Evolutionary conservation across 2,888 invertebrate genomes (phyloP).

Genomic region (Deroplatys truncata): DNA sequence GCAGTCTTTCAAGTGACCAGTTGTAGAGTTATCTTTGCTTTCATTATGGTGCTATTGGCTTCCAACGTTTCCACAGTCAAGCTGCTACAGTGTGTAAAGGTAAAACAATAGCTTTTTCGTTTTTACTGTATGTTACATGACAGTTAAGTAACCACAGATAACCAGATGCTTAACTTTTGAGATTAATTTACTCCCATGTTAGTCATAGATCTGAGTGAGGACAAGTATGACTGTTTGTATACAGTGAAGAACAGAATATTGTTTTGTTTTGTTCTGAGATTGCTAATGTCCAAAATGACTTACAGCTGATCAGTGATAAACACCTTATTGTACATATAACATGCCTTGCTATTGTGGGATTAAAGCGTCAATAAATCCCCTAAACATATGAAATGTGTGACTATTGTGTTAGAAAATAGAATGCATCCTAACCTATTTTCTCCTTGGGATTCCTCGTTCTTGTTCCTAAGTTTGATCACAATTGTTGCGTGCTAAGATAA

Average conservation of each 20-base stretch:
- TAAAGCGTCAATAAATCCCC: conserved; percentile 28
- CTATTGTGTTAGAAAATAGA: neutral
- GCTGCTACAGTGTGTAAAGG: conserved; percentile 11
- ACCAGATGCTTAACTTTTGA: neutral
- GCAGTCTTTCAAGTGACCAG: neutral
- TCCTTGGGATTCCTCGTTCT: neutral
- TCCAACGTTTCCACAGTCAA: conserved; percentile 24
- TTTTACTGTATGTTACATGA: neutral
- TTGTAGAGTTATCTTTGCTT: conserved; percentile 21
- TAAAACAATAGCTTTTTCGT: conserved; percentile 7
- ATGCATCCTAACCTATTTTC: neutral
- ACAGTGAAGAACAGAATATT: conserved; percentile 1
- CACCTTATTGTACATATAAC: conserved; percentile 25
- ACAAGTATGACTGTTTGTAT: neutral
- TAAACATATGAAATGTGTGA: conserved; percentile 18
- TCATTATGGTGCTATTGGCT: conserved; percentile 31
- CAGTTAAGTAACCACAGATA: neutral
- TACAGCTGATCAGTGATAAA: conserved; percentile 12
- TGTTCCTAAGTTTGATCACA: neutral
- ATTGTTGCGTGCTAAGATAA: no score
- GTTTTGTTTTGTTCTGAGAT: neutral
- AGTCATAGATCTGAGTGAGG: neutral
- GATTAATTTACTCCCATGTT: neutral
- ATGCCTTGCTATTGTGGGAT: conserved; percentile 28
- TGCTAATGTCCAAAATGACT: conserved; percentile 3